phyloP scores from a whole-genome alignment of 2,797 vertebrate species.

The Oreochromis mossambicus region DNA sequence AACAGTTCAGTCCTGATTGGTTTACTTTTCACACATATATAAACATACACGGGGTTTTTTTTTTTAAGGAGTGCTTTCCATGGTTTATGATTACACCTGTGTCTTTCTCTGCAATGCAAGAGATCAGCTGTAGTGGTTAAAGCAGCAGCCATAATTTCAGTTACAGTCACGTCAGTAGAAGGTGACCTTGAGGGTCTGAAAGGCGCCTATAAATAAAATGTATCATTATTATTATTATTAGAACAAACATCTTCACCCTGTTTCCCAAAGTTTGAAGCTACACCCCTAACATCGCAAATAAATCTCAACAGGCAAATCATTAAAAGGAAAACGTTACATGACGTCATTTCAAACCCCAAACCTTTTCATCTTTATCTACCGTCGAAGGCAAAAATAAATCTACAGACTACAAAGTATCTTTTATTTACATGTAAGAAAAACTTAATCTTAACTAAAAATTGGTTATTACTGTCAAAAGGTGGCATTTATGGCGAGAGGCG shows the following conservation, averaged over 20 bases:
- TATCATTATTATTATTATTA: too few relatives aligned
- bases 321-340: constrained; percentile 3
- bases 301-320: constrained; percentile 65
- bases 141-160: constrained; percentile 16
- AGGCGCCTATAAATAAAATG: too few relatives aligned
- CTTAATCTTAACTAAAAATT: not conserved
- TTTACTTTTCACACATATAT: not conserved
- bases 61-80: not conserved
- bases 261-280: constrained; percentile 45
- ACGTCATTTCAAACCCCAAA: not conserved
- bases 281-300: constrained; percentile 1
- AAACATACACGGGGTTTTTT: not conserved
- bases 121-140: not conserved
- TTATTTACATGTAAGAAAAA: constrained; percentile 16
- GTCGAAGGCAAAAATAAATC: not conserved
- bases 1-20: not conserved
- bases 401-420: not conserved
- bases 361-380: not conserved
- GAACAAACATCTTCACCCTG: constrained; percentile 34
- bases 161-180: constrained; percentile 10
- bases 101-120: not conserved
- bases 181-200: too few relatives aligned
- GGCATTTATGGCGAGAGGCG: constrained; percentile 29
- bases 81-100: not conserved
- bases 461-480: constrained; percentile 20